Evolutionary conservation across 2,888 invertebrate genomes (phyloP).

Genomic region (Scaptomyza tumidula): DNA sequence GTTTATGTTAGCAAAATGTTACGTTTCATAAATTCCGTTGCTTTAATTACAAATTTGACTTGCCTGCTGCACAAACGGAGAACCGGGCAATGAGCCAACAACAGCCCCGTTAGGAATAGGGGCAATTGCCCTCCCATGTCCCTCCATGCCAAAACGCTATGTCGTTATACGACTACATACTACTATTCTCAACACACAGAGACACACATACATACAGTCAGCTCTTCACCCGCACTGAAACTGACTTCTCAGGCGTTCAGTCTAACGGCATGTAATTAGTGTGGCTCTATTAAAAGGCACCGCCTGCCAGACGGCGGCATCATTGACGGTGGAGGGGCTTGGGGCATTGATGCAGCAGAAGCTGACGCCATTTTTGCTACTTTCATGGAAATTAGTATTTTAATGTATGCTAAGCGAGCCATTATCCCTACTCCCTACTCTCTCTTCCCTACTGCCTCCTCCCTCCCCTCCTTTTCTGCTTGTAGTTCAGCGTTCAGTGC

Average conservation of each 20-base stretch:
- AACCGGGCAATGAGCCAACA: constrained; percentile 56
- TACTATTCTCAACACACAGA: constrained; percentile 4
- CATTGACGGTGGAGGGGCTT: constrained; percentile 8
- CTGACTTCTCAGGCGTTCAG: constrained; percentile 66
- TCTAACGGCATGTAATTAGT: constrained; percentile 80
- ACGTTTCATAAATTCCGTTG: constrained; percentile 79
- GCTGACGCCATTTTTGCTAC: constrained; percentile 60
- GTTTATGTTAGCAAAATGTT: constrained; percentile 56
- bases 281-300: constrained; percentile 80
- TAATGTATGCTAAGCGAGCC: constrained; percentile 79
- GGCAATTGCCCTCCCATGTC: constrained; percentile 8
- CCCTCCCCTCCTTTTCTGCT: constrained; percentile 20
- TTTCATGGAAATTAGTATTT: constrained; percentile 78
- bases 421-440: constrained; percentile 65
- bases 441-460: not conserved
- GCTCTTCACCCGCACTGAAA: constrained; percentile 7
- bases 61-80: constrained; percentile 52
- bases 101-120: constrained; percentile 35
- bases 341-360: not conserved
- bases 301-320: constrained; percentile 58
- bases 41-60: constrained; percentile 79
- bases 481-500: constrained; percentile 40
- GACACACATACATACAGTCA: constrained; percentile 7
- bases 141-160: constrained; percentile 13
- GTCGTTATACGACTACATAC: constrained; percentile 29